Base-by-base conservation (phyloP, 2,888 invertebrate genomes). In the Lissocephala sabroskyi region DNA sequence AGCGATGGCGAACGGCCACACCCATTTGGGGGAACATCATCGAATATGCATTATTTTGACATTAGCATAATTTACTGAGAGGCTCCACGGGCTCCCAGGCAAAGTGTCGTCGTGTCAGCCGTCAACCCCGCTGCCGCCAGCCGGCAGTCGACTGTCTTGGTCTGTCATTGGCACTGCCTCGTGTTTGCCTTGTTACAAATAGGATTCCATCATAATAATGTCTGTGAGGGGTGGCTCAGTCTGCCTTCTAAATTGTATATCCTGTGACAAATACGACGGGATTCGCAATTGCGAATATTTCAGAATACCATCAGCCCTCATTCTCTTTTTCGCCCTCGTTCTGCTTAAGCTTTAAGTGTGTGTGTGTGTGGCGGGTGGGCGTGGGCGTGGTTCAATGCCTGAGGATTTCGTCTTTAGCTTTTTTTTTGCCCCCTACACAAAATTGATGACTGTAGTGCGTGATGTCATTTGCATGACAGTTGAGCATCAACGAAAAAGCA, bases 11-110 rank as follows among this genome's bases (percentile, higher is more conserved):
- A n/a, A n/a, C n/a, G n/a, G n/a, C n/a, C n/a, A n/a, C n/a, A n/a
- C n/a, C 41, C 23, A 17, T 9, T 13, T 35, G 35, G 23, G 7
- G 13, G 14, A 62, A 62, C 65, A 65, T 67, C 67, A 79, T 79
- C 73, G 79, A 79, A 79, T 79, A 79, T 78, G 67, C 75, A 79
- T 75, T 78, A 78, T 79, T 81, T 80, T 67, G 79, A 80, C 74
- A 81, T 81, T 81, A 80, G 75, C 81, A 81, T 81, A 81, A 80
- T 81, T 80, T 79, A 79, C 73, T 79, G n/a, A n/a, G n/a, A n/a
- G n/a, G n/a, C n/a, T n/a, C n/a, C n/a, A n/a, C n/a, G n/a, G n/a
- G n/a, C 67, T 48, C 49, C 29, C 49, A n/a, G 63, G 49, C 46
- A 45, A 28, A 41, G 48, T 65, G 56, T 42, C 56, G 43, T 60